A percentile compares a stretch with the other conserved stretches of the same genome.
These are phyloP conservation scores for Ammodytes marinus DNA, from an alignment of 2,113 vertebrate genomes.

Conservation along the genomic window DNA sequence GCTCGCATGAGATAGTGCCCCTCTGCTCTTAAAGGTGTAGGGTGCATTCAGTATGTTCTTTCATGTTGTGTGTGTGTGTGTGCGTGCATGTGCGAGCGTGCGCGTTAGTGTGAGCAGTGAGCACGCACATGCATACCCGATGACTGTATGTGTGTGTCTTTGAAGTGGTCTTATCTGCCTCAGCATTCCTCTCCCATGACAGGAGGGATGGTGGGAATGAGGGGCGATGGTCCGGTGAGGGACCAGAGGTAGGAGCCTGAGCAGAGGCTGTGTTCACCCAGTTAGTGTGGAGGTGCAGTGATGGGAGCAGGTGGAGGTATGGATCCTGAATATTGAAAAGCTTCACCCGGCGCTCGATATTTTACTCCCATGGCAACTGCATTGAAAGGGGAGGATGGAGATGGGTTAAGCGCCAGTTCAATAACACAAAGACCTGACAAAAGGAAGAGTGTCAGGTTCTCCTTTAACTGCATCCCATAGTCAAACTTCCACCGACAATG, in stretches of 20 bases:
- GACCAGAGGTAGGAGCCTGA: constrained; percentile 24
- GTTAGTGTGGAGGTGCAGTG: constrained; percentile 41
- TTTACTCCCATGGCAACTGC: constrained; percentile 58
- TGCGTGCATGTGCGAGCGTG: neutral
- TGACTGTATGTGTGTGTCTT: constrained; percentile 55
- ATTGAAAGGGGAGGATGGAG: constrained; percentile 34
- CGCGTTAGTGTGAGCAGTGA: neutral
- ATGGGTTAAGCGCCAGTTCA: constrained; percentile 56
- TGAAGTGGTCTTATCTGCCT: constrained; percentile 78
- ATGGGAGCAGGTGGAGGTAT: constrained; percentile 67
- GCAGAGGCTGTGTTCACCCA: constrained; percentile 19
- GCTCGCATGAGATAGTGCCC: constrained; percentile 27
- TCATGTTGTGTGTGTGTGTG: constrained; percentile 21
- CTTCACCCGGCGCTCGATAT: constrained; percentile 60
- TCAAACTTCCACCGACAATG: neutral
- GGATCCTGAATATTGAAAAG: constrained; percentile 73
- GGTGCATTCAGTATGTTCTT: constrained; percentile 36
- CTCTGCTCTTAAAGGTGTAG: constrained; percentile 36
- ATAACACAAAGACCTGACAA: constrained; percentile 40
- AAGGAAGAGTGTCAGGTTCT: constrained; percentile 24
- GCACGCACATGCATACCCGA: neutral
- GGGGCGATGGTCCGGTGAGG: constrained; percentile 52
- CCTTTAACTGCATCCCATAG: constrained; percentile 20
- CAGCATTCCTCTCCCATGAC: constrained; percentile 75
- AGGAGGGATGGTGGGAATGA: constrained; percentile 52